phyloP scores from a whole-genome alignment of 2,888 invertebrate species.

The Subacronicta megacephala region DNA sequence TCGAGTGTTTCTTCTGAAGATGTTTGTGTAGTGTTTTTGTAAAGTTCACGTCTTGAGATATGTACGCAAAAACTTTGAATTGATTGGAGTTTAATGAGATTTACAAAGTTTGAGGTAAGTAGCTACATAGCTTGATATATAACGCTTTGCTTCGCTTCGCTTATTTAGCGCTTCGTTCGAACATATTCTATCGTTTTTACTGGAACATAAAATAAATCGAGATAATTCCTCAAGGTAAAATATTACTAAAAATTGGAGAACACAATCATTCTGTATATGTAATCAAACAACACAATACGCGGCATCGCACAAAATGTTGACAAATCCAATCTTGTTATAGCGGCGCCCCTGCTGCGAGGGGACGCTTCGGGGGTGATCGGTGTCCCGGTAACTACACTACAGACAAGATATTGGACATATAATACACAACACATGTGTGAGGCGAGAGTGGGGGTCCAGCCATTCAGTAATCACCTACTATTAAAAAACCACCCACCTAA shows the following conservation, averaged over 20 bases:
- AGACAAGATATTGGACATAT: conserved; percentile 12
- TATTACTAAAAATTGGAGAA: conserved; percentile 13
- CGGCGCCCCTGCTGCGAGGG: conserved; percentile 23
- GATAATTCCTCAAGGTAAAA: conserved; percentile 6
- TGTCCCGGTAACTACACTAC: conserved; percentile 35
- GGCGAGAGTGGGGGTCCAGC: too few relatives aligned
- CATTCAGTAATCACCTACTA: neutral
- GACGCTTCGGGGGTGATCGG: conserved; percentile 3
- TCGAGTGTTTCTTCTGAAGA: conserved; percentile 6
- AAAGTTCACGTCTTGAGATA: conserved; percentile 23
- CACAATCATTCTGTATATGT: neutral
- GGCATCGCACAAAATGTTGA: conserved; percentile 15
- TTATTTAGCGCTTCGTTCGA: neutral
- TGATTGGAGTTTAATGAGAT: conserved; percentile 44
- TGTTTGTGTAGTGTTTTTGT: neutral
- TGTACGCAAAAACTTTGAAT: conserved; percentile 29
- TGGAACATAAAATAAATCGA: too few relatives aligned
- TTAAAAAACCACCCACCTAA: too few relatives aligned
- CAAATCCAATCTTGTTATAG: conserved; percentile 38
- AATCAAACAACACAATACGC: conserved; percentile 19
- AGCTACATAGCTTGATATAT: neutral
- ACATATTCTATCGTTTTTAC: too few relatives aligned
- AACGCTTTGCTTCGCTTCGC: too few relatives aligned
- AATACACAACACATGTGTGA: too few relatives aligned
- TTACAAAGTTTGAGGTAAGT: conserved; percentile 10